phyloP scores from a whole-genome alignment of 92 coral and sea anemone genomes.

The Hydrozoanthus gracilis region DNA sequence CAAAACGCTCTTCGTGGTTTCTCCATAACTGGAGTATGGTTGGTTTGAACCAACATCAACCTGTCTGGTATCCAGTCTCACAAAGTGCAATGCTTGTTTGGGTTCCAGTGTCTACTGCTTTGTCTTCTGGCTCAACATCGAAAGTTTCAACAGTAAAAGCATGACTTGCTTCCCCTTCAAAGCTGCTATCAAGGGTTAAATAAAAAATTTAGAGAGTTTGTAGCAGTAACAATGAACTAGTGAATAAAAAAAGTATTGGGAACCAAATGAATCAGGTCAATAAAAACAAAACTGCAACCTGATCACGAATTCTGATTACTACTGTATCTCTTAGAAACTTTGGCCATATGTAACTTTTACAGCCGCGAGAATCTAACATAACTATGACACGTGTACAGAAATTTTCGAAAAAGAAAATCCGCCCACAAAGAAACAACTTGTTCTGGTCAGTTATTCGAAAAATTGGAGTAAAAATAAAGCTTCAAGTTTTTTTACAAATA shows the following conservation, averaged over 20 bases:
- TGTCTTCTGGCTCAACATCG: not conserved
- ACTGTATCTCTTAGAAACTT: not conserved
- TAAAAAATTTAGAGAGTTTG: not conserved
- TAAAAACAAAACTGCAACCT: conserved; percentile 7
- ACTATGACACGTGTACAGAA: conserved; percentile 1
- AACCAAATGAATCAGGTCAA: conserved; percentile 10
- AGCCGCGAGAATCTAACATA: not conserved
- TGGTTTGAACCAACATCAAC: not conserved
- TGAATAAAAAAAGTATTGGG: not conserved
- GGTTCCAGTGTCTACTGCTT: not conserved
- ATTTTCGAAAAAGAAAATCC: not conserved
- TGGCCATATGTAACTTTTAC: not conserved
- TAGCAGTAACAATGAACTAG: not conserved
- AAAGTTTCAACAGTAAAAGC: not conserved
- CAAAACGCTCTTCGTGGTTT: not conserved
- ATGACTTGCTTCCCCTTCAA: conserved; percentile 7
- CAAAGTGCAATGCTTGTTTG: not conserved
- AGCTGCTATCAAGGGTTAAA: conserved; percentile 17
- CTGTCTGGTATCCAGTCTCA: not conserved
- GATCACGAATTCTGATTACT: not conserved
- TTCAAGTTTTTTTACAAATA: not conserved
- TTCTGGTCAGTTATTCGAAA: not conserved
- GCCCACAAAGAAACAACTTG: not conserved
- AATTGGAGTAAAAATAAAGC: not conserved
- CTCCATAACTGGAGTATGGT: not conserved